Evolutionary conservation across 2,888 invertebrate species (phyloP).

Genomic region (Drosophila anomalipes): DNA sequence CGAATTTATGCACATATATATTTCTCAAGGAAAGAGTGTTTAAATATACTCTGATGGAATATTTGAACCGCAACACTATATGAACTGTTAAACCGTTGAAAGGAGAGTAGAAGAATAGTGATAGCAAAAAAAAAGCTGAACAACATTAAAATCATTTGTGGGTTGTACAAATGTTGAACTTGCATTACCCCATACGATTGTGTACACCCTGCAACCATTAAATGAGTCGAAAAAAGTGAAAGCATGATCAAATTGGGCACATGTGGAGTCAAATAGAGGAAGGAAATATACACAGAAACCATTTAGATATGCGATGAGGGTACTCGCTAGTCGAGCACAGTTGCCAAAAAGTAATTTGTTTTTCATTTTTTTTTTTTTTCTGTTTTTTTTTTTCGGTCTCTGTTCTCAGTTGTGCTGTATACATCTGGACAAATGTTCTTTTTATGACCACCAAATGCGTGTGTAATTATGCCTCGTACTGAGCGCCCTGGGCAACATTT

Average conservation of each 20-base stretch:
- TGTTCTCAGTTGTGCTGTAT: conserved; percentile 29
- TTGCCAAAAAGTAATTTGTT: background rate
- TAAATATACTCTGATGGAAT: background rate
- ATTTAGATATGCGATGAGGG: background rate
- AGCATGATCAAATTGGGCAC: background rate
- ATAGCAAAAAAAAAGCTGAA: background rate
- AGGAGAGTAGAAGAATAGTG: background rate
- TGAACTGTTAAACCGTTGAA: background rate
- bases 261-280: background rate
- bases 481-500: conserved; percentile 54
- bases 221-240: background rate
- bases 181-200: conserved; percentile 27
- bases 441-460: conserved; percentile 77
- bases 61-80: background rate
- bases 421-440: conserved; percentile 70
- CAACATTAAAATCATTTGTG: conserved; percentile 23
- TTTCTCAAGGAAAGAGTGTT: background rate
- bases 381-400: background rate
- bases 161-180: conserved; percentile 32
- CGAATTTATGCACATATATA: background rate
- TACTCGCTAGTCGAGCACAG: conserved; percentile 2
- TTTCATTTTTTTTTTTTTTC: background rate
- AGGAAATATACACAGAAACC: background rate
- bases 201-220: background rate
- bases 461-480: conserved; percentile 72